Percentiles rank a stretch among this genome's conserved stretches.
These are phyloP conservation scores for Fringilla coelebs DNA, from an alignment of 2,797 vertebrate species.

Conservation along the genomic window DNA sequence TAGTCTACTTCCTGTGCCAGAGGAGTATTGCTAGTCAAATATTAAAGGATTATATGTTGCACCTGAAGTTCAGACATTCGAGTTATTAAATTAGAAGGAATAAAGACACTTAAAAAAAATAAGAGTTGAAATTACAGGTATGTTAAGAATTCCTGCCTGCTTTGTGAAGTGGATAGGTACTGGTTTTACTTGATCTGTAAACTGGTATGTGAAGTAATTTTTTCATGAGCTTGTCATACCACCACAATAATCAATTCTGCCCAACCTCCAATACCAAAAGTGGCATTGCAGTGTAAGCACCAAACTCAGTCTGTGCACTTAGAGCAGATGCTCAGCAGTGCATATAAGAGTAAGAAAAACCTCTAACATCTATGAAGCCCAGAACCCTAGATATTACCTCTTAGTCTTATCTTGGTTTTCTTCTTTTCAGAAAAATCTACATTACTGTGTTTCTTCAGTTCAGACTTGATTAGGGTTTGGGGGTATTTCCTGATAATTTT, in stretches of 20 bases:
- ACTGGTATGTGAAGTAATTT: not conserved
- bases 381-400: not conserved
- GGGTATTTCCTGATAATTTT: fast-evolving
- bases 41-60: not conserved
- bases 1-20: not conserved
- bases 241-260: not conserved
- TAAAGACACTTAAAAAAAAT: not conserved
- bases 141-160: not conserved
- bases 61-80: not conserved
- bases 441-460: not conserved
- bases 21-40: not conserved
- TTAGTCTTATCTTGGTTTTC: not conserved
- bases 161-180: not conserved
- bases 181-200: not conserved
- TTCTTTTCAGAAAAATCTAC: not conserved
- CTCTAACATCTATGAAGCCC: not conserved
- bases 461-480: not conserved
- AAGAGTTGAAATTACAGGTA: not conserved
- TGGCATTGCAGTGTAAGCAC: not conserved
- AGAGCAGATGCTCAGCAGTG: not conserved
- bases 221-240: not conserved
- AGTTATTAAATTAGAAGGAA: not conserved
- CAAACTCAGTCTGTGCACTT: not conserved
- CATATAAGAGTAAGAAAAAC: not conserved
- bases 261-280: not conserved